Percentiles rank a stretch among this genome's conserved stretches.
phyloP scores from a whole-genome alignment of 2,797 vertebrate genomes.

The Pelodytes ibericus region DNA sequence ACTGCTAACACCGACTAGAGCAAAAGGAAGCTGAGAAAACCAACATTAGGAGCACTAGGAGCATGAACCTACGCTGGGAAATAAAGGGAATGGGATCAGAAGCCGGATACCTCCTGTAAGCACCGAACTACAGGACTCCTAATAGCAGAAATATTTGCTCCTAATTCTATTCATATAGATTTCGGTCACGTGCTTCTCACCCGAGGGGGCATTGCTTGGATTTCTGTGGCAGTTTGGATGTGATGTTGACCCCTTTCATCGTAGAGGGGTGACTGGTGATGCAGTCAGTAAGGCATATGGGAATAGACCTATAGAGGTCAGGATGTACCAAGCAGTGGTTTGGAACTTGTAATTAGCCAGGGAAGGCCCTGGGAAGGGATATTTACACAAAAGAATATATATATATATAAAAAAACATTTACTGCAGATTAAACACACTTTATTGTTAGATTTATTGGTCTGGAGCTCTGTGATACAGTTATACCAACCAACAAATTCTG shows the following conservation, averaged over 20 bases:
- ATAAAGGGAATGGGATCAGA: not conserved
- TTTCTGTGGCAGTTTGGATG: not conserved
- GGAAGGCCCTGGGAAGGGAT: no score
- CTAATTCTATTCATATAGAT: not conserved
- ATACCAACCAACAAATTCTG: no score
- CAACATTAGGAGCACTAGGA: not conserved
- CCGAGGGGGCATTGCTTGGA: not conserved
- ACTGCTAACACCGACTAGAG: not conserved
- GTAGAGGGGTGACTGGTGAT: not conserved
- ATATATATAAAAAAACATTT: no score
- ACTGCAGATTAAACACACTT: no score
- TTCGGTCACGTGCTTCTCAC: not conserved
- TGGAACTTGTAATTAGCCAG: no score
- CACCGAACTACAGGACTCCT: not conserved
- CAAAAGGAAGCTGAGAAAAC: not conserved
- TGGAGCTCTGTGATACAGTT: no score
- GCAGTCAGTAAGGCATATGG: no score
- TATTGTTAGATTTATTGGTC: no score
- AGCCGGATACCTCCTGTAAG: conserved; percentile 16
- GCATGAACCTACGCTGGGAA: not conserved
- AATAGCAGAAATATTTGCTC: conserved; percentile 21
- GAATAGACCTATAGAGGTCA: no score
- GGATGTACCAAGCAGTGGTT: no score
- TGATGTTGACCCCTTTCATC: not conserved
- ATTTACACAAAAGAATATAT: no score